phyloP scores from a whole-genome alignment of 2,113 vertebrate species.

The Myotis brandtii region DNA sequence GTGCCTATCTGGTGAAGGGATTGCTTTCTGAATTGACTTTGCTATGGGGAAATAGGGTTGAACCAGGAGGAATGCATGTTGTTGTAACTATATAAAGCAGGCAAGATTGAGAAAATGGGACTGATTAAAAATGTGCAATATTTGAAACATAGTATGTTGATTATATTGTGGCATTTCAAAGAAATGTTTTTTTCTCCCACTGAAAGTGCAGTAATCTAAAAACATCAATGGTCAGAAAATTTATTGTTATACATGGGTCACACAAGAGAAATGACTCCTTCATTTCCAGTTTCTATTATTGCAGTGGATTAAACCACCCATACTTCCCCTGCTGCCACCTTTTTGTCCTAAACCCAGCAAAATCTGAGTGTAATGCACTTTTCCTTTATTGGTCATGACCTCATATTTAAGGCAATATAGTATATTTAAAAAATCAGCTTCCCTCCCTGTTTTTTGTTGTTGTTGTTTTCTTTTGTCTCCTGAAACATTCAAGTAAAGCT shows the following conservation, averaged over 20 bases:
- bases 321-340: neutral
- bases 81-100: constrained; percentile 17
- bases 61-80: constrained; percentile 10
- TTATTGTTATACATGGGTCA: constrained; percentile 21
- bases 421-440: constrained; percentile 36
- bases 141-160: constrained; percentile 49
- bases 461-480: neutral
- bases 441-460: neutral
- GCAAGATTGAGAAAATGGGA: constrained; percentile 33
- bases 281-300: constrained; percentile 28
- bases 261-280: constrained; percentile 51
- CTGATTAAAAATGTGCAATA: constrained; percentile 43
- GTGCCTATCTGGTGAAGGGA: constrained; percentile 29
- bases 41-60: constrained; percentile 23
- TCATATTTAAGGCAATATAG: constrained; percentile 21
- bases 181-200: constrained; percentile 36
- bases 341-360: constrained; percentile 40
- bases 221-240: constrained; percentile 35
- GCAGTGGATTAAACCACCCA: constrained; percentile 42
- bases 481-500: constrained; percentile 34
- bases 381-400: constrained; percentile 4
- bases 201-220: constrained; percentile 46
- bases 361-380: neutral
- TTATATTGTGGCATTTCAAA: constrained; percentile 58
- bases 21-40: constrained; percentile 59